Evolutionary conservation across 2,113 vertebrate genomes (phyloP).

Genomic region (Antennarius striatus): DNA sequence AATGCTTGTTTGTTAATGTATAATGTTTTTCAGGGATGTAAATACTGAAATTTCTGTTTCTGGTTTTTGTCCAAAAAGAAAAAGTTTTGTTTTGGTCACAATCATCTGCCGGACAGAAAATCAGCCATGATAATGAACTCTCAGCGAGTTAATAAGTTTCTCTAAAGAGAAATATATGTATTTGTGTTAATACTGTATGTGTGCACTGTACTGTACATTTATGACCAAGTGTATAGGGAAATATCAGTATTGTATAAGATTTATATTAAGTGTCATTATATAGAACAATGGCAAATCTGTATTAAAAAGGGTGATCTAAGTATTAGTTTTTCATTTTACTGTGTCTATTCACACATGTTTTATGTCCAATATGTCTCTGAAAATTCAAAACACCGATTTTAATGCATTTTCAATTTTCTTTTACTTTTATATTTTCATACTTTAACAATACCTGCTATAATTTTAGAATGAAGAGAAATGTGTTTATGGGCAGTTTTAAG

Average conservation of each 20-base stretch:
- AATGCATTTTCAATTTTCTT: background rate
- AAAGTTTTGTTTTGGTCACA: constrained; percentile 54
- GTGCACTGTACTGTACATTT: constrained; percentile 75
- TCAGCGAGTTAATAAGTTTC: constrained; percentile 41
- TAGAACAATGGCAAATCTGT: constrained; percentile 72
- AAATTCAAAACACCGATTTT: background rate
- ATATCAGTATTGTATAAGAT: constrained; percentile 77
- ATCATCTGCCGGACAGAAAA: constrained; percentile 76
- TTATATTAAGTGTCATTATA: constrained; percentile 77
- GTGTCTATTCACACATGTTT: background rate
- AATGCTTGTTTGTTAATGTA: constrained; percentile 68
- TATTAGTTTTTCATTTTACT: constrained; percentile 29
- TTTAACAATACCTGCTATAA: too few relatives aligned
- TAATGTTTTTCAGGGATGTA: constrained; percentile 79
- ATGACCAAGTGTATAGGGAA: constrained; percentile 75
- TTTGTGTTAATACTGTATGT: constrained; percentile 73
- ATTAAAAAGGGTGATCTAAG: constrained; percentile 70
- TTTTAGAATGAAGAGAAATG: too few relatives aligned
- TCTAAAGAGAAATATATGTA: constrained; percentile 62
- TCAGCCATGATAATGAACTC: constrained; percentile 63
- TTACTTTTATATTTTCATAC: too few relatives aligned
- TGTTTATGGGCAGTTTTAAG: too few relatives aligned
- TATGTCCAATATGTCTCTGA: background rate
- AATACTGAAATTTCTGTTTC: constrained; percentile 67
- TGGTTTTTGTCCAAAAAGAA: constrained; percentile 44